Conservation (phyloP, 2,888 invertebrate genomes). For the Chymomyza fuscimana region DNA sequence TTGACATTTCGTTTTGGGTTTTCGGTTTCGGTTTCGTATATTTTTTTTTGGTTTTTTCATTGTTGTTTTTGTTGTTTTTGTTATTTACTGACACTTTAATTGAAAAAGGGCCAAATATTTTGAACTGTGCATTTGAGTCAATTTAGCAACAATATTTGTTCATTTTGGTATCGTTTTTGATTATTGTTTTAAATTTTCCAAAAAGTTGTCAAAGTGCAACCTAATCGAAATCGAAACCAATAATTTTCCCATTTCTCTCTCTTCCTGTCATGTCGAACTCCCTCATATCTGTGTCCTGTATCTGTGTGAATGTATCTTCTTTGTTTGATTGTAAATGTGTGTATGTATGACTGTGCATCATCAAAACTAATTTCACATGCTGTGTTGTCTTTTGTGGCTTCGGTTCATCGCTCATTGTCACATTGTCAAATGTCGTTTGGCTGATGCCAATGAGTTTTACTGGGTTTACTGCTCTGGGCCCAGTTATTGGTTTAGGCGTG, state of each 20-base stretch:
- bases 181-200: neutral
- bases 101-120: slow-evolving; percentile 43
- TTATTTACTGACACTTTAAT: slow-evolving; percentile 53
- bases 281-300: neutral
- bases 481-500: slow-evolving; percentile 1
- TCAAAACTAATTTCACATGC: slow-evolving; percentile 58
- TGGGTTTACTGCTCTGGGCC: slow-evolving; percentile 17
- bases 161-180: slow-evolving; percentile 16
- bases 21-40: slow-evolving; percentile 7
- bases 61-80: slow-evolving; percentile 17
- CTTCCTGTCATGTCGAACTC: neutral
- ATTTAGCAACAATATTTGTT: slow-evolving; percentile 36
- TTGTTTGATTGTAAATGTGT: neutral
- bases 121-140: slow-evolving; percentile 19
- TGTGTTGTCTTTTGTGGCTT: slow-evolving; percentile 66
- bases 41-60: slow-evolving; percentile 17
- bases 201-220: slow-evolving; percentile 15
- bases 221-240: slow-evolving; percentile 37
- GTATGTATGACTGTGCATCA: slow-evolving; percentile 19
- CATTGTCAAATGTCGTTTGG: slow-evolving; percentile 45
- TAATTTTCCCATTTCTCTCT: slow-evolving; percentile 21
- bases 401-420: slow-evolving; percentile 58
- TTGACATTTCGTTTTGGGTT: slow-evolving; percentile 25
- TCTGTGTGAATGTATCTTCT: slow-evolving; percentile 6
- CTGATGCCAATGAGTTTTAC: neutral